phyloP scores from a whole-genome alignment of 1,140 invertebrate genomes.

The Procambarus clarkii region DNA sequence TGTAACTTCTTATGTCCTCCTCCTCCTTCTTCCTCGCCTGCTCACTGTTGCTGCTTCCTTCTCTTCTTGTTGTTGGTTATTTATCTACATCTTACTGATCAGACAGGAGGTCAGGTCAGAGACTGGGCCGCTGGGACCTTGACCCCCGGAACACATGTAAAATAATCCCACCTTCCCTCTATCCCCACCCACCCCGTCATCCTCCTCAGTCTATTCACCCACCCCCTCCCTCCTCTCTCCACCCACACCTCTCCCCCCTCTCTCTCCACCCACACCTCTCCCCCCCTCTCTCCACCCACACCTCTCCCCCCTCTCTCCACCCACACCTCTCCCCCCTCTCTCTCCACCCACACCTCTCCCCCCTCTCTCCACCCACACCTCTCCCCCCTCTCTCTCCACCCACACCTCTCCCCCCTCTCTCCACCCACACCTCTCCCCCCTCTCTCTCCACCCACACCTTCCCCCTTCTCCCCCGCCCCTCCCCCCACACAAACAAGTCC shows the following conservation, averaged over 20 bases:
- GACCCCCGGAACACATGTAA: too few species aligned
- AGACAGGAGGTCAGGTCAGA: too few species aligned
- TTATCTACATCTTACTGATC: too few species aligned
- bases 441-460: background rate
- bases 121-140: too few species aligned
- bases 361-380: too few species aligned
- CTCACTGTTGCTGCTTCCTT: background rate
- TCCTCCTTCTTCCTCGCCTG: background rate
- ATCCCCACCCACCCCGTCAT: background rate
- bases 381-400: too few species aligned
- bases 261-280: background rate
- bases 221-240: background rate
- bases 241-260: background rate
- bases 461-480: too few species aligned
- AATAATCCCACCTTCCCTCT: background rate
- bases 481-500: background rate
- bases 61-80: too few species aligned
- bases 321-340: background rate
- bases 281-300: too few species aligned
- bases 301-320: background rate
- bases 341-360: background rate
- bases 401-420: background rate
- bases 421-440: background rate
- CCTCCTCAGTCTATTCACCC: too few species aligned
- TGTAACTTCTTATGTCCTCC: background rate